Evolutionary conservation across 2,888 invertebrate genomes (phyloP).

Genomic region (Conchocele bisecta): DNA sequence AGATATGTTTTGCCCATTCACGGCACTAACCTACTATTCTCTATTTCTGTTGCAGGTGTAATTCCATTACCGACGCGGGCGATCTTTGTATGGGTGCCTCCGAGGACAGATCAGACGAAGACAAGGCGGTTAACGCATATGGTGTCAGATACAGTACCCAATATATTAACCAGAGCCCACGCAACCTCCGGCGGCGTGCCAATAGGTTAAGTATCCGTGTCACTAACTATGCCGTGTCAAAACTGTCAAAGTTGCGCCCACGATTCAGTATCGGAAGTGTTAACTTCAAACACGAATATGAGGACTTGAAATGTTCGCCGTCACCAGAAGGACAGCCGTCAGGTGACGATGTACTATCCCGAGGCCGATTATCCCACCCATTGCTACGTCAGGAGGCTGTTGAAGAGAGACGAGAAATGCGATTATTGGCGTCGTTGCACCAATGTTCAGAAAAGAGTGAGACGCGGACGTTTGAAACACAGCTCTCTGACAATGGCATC

Average conservation of each 20-base stretch:
- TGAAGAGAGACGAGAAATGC: constrained; percentile 26
- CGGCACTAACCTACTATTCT: too few relatives aligned
- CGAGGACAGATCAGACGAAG: constrained; percentile 57
- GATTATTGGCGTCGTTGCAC: constrained; percentile 4
- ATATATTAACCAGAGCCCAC: background rate
- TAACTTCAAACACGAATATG: constrained; percentile 37
- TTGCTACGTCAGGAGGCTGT: constrained; percentile 47
- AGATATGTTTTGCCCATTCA: too few relatives aligned
- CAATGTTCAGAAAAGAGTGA: constrained; percentile 50
- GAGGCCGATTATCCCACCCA: constrained; percentile 42
- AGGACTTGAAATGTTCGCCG: constrained; percentile 29
- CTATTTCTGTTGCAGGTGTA: constrained; percentile 53
- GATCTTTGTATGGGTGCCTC: constrained; percentile 59
- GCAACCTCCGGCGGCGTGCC: constrained; percentile 19
- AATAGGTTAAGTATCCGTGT: constrained; percentile 47
- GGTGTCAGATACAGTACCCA: too few relatives aligned
- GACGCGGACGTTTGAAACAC: constrained; percentile 42
- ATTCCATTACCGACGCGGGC: constrained; percentile 68
- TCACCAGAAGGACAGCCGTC: constrained; percentile 13
- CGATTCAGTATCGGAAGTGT: constrained; percentile 49
- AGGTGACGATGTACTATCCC: background rate
- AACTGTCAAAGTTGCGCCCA: constrained; percentile 52
- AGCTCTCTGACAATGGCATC: constrained; percentile 40
- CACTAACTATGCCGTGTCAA: constrained; percentile 46
- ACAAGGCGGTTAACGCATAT: constrained; percentile 1